These are phyloP conservation scores for Temnothorax rugatulus DNA, from an alignment of 2,888 invertebrate genomes.

Conservation along the genomic window DNA sequence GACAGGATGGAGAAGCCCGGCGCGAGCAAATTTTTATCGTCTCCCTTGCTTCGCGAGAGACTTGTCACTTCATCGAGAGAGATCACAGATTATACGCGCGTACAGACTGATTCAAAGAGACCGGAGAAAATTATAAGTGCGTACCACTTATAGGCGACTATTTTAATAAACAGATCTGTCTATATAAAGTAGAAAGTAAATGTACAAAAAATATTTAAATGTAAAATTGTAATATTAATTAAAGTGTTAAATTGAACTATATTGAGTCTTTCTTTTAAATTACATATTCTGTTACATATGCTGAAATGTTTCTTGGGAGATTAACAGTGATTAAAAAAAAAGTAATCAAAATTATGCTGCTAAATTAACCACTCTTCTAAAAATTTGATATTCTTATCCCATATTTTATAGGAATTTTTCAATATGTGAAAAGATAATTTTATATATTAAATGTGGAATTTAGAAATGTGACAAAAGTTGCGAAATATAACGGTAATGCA, in stretches of 20 bases:
- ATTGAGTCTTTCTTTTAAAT: neutral
- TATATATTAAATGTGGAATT: neutral
- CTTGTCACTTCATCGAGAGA: slow-evolving; percentile 32
- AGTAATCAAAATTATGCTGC: neutral
- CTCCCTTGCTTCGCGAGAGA: neutral
- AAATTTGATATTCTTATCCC: neutral
- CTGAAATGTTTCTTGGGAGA: neutral
- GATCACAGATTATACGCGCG: neutral
- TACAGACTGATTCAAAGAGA: neutral
- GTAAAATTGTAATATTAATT: neutral
- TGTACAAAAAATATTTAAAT: neutral
- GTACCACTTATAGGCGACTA: neutral
- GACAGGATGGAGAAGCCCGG: slow-evolving; percentile 29
- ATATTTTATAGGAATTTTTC: neutral
- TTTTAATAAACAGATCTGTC: neutral
- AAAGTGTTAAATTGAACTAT: neutral
- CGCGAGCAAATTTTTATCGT: slow-evolving; percentile 23
- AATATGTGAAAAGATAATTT: neutral
- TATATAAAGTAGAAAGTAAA: neutral
- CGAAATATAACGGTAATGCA: neutral
- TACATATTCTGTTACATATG: neutral
- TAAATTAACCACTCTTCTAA: neutral
- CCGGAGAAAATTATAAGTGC: neutral
- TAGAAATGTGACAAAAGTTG: neutral
- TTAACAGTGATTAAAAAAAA: neutral